phyloP scores from a whole-genome alignment of 35 echinoderm and acorn worm genomes.

The Anneissia japonica region DNA sequence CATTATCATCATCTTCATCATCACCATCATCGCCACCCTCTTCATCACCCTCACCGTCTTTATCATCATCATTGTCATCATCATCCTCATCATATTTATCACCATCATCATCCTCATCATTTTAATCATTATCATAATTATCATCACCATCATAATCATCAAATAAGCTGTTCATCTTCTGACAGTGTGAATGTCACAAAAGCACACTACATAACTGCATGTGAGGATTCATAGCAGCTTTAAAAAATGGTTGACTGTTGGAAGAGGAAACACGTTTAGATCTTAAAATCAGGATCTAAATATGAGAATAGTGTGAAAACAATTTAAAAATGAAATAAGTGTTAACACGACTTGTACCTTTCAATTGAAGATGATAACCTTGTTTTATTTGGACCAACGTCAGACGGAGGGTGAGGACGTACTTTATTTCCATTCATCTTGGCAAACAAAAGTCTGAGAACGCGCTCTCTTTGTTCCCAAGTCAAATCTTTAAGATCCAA shows the following conservation, averaged over 20 bases:
- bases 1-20: too few relatives aligned
- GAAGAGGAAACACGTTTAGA: not conserved
- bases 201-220: not conserved
- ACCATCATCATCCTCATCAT: too few relatives aligned
- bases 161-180: too few relatives aligned
- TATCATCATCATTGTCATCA: too few relatives aligned
- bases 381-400: slow-evolving; percentile 45
- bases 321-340: not conserved
- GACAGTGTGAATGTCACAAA: not conserved
- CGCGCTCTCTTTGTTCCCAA: slow-evolving; percentile 89
- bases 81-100: too few relatives aligned
- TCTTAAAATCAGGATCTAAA: not conserved
- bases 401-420: slow-evolving; percentile 7
- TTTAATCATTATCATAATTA: too few relatives aligned
- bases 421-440: slow-evolving; percentile 90
- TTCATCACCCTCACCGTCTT: too few relatives aligned
- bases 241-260: not conserved
- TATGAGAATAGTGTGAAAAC: not conserved
- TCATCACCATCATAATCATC: too few relatives aligned
- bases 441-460: slow-evolving; percentile 79
- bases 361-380: not conserved
- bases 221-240: too few relatives aligned
- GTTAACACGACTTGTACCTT: not conserved
- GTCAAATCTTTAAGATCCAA: slow-evolving; percentile 86
- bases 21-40: too few relatives aligned